Percentiles rank a stretch among this genome's conserved stretches.
Conservation (phyloP, 2,888 invertebrate species). For the Lydus trimaculatus region DNA sequence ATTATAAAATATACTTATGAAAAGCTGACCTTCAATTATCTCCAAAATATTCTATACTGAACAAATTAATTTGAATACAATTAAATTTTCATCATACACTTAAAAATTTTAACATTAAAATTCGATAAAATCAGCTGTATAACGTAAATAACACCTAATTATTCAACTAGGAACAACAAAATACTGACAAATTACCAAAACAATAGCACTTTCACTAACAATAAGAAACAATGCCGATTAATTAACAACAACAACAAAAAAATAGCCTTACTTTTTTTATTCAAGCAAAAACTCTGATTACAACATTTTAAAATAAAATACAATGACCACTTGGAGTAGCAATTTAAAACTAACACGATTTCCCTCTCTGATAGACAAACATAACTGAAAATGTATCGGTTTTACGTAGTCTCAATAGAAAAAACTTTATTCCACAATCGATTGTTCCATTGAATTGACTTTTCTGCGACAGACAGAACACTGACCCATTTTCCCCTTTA, state of each 20-base stretch:
- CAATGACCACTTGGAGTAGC: not conserved
- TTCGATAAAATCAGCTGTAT: conserved; percentile 7
- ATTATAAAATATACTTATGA: not conserved
- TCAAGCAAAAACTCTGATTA: not conserved
- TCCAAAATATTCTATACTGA: not conserved
- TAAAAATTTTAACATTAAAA: too few species aligned
- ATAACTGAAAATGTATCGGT: not conserved
- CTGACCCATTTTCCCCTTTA: not conserved
- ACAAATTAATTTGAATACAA: not conserved
- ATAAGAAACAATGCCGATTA: not conserved
- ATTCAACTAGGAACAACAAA: conserved; percentile 10
- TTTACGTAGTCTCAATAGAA: not conserved
- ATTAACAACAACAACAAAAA: not conserved
- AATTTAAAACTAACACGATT: not conserved
- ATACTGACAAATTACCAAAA: conserved; percentile 17
- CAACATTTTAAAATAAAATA: not conserved
- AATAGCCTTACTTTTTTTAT: not conserved
- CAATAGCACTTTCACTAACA: conserved; percentile 24
- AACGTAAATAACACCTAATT: conserved; percentile 16
- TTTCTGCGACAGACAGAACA: not conserved
- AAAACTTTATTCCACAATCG: not conserved
- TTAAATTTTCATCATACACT: not conserved
- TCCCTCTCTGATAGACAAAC: not conserved
- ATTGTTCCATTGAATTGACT: not conserved
- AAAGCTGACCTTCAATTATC: not conserved